Percentiles rank a stretch among this genome's conserved stretches.
phyloP scores from a whole-genome alignment of 2,113 vertebrate species.

The Sclerurus mexicanus region DNA sequence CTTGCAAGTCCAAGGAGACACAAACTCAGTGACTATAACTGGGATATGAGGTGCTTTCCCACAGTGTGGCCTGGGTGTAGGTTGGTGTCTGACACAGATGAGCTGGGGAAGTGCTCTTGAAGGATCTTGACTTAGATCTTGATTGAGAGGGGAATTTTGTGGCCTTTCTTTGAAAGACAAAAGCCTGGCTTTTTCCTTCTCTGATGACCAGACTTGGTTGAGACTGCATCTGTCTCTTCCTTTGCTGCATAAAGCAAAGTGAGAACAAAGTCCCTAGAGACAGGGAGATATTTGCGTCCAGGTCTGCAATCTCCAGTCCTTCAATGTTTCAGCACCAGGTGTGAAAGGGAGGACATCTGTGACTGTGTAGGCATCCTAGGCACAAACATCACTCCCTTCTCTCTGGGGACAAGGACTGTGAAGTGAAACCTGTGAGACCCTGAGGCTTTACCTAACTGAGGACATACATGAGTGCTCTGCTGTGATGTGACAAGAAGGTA shows the following conservation, averaged over 20 bases:
- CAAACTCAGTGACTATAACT: neutral
- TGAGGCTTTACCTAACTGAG: neutral
- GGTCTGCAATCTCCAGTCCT: neutral
- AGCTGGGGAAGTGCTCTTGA: neutral
- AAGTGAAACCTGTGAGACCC: neutral
- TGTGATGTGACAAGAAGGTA: neutral
- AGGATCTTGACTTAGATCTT: neutral
- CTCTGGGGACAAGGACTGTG: neutral
- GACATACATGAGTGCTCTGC: rapidly evolving
- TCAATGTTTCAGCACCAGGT: neutral
- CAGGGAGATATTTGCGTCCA: neutral
- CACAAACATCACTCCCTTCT: neutral
- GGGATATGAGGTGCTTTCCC: neutral
- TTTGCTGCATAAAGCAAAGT: neutral
- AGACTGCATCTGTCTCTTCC: neutral
- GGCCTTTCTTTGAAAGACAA: neutral
- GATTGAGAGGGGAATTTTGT: neutral
- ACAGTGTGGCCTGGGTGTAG: neutral
- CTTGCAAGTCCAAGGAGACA: neutral
- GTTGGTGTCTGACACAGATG: neutral
- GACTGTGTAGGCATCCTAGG: neutral
- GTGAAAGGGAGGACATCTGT: neutral
- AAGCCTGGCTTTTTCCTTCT: neutral
- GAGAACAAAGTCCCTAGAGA: neutral
- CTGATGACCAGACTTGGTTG: rapidly evolving